Conservation (phyloP, 92 coral and sea anemone genomes). For the Epizoanthus scotinus region DNA sequence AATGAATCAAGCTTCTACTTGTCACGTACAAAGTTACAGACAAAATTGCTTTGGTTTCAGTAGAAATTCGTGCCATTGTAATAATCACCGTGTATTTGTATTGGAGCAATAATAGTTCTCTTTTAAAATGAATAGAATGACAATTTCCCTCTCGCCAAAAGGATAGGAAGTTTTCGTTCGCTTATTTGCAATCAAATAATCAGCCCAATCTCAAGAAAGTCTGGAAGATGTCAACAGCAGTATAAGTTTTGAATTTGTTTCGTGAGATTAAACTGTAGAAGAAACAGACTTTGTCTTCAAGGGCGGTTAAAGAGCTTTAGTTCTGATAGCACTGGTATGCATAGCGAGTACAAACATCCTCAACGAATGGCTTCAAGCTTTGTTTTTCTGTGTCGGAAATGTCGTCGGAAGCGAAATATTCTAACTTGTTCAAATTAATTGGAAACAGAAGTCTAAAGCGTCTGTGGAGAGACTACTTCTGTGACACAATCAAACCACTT, state of each 20-base stretch:
- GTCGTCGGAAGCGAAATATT: background rate
- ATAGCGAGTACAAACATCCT: constrained; percentile 14
- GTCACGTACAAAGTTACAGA: constrained; percentile 17
- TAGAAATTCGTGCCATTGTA: constrained; percentile 9
- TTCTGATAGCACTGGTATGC: constrained; percentile 5
- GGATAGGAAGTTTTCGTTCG: background rate
- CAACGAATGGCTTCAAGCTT: constrained; percentile 9
- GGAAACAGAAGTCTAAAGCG: background rate
- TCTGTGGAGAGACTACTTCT: background rate
- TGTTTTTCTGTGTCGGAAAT: background rate
- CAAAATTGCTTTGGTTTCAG: background rate
- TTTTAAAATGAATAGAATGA: constrained; percentile 3
- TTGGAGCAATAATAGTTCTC: background rate
- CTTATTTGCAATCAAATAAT: constrained; percentile 13
- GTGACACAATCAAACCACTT: constrained; percentile 12
- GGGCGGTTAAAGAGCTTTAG: constrained; percentile 37
- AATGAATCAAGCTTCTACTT: background rate
- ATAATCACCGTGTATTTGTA: background rate
- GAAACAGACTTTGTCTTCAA: constrained; percentile 31
- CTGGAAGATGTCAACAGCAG: constrained; percentile 23
- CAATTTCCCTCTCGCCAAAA: constrained; percentile 13
- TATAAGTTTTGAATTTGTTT: background rate
- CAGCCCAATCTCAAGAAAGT: constrained; percentile 23
- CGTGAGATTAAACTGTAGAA: background rate
- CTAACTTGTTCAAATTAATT: background rate